phyloP scores from a whole-genome alignment of 2,888 invertebrate genomes.

The Ormyrus rosae region DNA sequence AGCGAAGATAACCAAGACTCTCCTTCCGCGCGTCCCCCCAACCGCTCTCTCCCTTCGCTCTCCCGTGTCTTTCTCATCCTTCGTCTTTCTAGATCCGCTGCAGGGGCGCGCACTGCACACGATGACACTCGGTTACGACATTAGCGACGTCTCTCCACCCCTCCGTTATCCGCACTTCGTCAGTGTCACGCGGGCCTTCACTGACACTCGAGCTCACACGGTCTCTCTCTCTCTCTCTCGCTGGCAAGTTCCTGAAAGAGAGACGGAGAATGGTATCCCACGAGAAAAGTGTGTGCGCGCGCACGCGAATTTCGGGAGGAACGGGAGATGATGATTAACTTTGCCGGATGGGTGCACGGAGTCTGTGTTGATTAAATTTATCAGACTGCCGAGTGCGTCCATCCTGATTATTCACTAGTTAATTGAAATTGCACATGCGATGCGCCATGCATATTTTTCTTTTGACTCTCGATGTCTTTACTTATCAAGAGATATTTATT shows the following conservation, averaged over 20 bases:
- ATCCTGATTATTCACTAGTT: conserved; percentile 24
- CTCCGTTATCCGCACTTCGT: conserved; percentile 66
- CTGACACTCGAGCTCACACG: conserved; percentile 26
- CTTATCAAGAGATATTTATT: no score
- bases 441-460: neutral
- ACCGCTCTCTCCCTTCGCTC: conserved; percentile 41
- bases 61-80: conserved; percentile 53
- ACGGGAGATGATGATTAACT: conserved; percentile 31
- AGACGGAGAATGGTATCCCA: conserved; percentile 4
- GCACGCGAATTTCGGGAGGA: conserved; percentile 13
- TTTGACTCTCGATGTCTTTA: no score
- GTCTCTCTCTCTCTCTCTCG: neutral
- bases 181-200: conserved; percentile 64
- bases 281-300: conserved; percentile 9
- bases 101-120: conserved; percentile 61
- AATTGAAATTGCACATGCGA: conserved; percentile 24
- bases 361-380: conserved; percentile 34
- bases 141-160: conserved; percentile 67
- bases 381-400: conserved; percentile 8
- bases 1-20: conserved; percentile 62
- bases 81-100: conserved; percentile 56
- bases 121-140: conserved; percentile 71
- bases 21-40: neutral
- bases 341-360: neutral
- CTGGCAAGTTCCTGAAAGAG: conserved; percentile 1